These are phyloP conservation scores for human DNA, from an alignment of 2,113 vertebrate species.

Conservation along the genomic window GRCh38 chr11:12569001-12569500, in stretches of 20 bases:
- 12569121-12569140: not conserved
- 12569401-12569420: not conserved
- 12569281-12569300: not conserved
- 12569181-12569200: too few relatives aligned
- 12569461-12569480: not conserved
- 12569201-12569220: too few relatives aligned
- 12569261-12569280: too few relatives aligned
- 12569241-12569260: too few relatives aligned
- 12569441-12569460: not conserved
- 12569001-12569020: not conserved
- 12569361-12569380: not conserved
- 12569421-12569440: not conserved
- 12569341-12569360: not conserved
- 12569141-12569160: not conserved
- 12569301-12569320: not conserved
- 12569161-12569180: not conserved
- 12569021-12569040: not conserved
- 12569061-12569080: not conserved
- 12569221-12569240: too few relatives aligned
- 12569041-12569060: not conserved
- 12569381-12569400: not conserved
- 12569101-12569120: not conserved
- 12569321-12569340: not conserved
- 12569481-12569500: not conserved
- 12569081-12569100: not conserved